A percentile compares a stretch with the other conserved stretches of the same genome.
phyloP scores from a whole-genome alignment of 2,888 invertebrate genomes.

The Margaritifera margaritifera region DNA sequence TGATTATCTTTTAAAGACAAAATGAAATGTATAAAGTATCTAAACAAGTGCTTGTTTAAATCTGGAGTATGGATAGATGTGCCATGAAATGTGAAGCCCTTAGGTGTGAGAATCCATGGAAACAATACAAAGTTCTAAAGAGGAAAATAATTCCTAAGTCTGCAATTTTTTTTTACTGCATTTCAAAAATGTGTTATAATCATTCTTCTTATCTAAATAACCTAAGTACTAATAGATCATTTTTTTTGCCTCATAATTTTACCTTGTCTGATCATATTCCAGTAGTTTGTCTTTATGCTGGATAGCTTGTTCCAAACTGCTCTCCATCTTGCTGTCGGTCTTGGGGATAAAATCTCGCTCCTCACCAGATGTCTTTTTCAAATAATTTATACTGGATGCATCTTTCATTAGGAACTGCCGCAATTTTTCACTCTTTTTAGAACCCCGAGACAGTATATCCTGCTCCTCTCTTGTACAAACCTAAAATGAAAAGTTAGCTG shows the following conservation, averaged over 20 bases:
- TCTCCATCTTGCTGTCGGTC: conserved; percentile 38
- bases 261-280: conserved; percentile 89
- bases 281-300: conserved; percentile 86
- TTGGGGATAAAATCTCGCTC: conserved; percentile 34
- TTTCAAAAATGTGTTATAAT: too few species aligned
- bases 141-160: too few species aligned
- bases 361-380: conserved; percentile 1
- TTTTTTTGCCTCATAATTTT: conserved; percentile 17
- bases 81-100: too few species aligned
- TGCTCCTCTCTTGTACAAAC: conserved; percentile 84
- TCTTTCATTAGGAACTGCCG: conserved; percentile 78
- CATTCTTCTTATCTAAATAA: too few species aligned
- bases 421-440: conserved; percentile 81
- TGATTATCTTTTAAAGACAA: too few species aligned
- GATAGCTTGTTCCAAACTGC: conserved; percentile 82
- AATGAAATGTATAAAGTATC: too few species aligned
- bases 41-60: too few species aligned
- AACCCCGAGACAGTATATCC: conserved; percentile 79
- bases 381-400: conserved; percentile 20
- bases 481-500: conserved; percentile 66
- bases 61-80: too few species aligned
- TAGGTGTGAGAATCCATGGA: too few species aligned
- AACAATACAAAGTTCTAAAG: too few species aligned
- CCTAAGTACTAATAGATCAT: neutral
- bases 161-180: too few species aligned